Percentiles rank a stretch among this genome's conserved stretches.
These are phyloP conservation scores for Cardiocondyla obscurior DNA, from an alignment of 1,140 invertebrate genomes.

Conservation along the genomic window DNA sequence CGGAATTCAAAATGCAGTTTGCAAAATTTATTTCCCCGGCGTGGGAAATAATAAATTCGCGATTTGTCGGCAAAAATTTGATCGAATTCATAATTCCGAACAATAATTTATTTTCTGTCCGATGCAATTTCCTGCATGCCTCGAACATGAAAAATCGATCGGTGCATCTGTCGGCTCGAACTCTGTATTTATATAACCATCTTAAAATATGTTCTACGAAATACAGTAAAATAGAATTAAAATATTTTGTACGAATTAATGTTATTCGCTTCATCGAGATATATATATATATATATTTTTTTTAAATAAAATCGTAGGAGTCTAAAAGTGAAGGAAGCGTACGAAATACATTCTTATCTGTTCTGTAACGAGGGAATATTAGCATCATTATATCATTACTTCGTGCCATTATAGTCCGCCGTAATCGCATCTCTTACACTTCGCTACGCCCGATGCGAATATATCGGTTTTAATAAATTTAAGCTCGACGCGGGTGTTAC, in stretches of 20 bases:
- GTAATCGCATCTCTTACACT: slow-evolving; percentile 43
- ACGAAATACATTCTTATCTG: not conserved
- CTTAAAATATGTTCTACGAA: not conserved
- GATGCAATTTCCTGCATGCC: slow-evolving; percentile 1
- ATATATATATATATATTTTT: too few relatives aligned
- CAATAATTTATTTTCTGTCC: slow-evolving; percentile 19
- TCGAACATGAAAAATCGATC: not conserved
- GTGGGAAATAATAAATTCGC: slow-evolving; percentile 15
- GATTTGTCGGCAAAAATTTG: slow-evolving; percentile 22
- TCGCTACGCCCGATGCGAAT: slow-evolving; percentile 24
- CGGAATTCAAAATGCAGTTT: too few relatives aligned
- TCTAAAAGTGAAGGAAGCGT: not conserved
- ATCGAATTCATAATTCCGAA: not conserved
- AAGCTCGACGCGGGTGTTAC: not conserved
- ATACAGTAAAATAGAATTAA: not conserved
- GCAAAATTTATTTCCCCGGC: not conserved
- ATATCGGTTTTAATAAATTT: slow-evolving; percentile 49
- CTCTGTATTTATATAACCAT: too few relatives aligned
- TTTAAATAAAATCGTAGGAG: too few relatives aligned
- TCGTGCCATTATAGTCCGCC: slow-evolving; percentile 22
- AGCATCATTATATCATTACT: slow-evolving; percentile 46
- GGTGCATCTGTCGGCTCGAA: not conserved
- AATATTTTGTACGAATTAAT: not conserved
- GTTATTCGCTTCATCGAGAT: not conserved
- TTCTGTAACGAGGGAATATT: slow-evolving; percentile 3